Conservation (phyloP, 1,140 invertebrate species). For the Drosophila kurseongensis region DNA sequence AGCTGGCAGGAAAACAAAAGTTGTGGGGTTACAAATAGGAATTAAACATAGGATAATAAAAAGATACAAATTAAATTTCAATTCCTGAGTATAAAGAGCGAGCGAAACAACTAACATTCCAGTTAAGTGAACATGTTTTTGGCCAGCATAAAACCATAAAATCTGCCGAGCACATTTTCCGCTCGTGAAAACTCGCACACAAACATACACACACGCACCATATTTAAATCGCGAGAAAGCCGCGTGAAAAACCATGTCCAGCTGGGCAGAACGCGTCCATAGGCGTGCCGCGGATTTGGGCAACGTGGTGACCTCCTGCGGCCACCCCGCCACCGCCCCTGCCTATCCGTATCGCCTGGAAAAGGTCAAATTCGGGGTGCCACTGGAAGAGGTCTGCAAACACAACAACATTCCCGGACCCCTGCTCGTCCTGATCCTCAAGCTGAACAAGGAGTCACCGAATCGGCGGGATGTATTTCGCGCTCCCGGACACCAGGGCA, state of each 20-base stretch:
- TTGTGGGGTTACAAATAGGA: background rate
- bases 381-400: slow-evolving; percentile 95
- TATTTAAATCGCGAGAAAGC: slow-evolving; percentile 20
- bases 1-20: slow-evolving; percentile 30
- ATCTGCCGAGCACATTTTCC: slow-evolving; percentile 73
- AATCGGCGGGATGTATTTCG: slow-evolving; percentile 96
- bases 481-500: slow-evolving; percentile 96
- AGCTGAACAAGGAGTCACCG: slow-evolving; percentile 97
- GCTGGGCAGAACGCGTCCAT: slow-evolving; percentile 95
- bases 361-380: slow-evolving; percentile 97
- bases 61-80: slow-evolving; percentile 21
- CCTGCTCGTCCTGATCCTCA: slow-evolving; percentile 94
- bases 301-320: slow-evolving; percentile 95
- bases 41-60: slow-evolving; percentile 22
- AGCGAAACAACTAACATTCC: slow-evolving; percentile 62
- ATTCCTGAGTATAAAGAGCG: slow-evolving; percentile 25
- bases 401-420: slow-evolving; percentile 97
- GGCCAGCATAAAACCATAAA: slow-evolving; percentile 76
- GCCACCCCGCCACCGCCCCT: slow-evolving; percentile 87
- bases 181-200: slow-evolving; percentile 56
- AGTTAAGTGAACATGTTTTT: slow-evolving; percentile 67
- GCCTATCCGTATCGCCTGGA: slow-evolving; percentile 92
- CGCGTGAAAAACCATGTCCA: slow-evolving; percentile 88
- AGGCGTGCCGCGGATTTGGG: slow-evolving; percentile 93
- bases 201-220: slow-evolving; percentile 15